Evolutionary conservation across 2,797 vertebrate species (phyloP), one percentile per base, ranked within the genome.

Genomic region (Alectoris magna): DNA sequence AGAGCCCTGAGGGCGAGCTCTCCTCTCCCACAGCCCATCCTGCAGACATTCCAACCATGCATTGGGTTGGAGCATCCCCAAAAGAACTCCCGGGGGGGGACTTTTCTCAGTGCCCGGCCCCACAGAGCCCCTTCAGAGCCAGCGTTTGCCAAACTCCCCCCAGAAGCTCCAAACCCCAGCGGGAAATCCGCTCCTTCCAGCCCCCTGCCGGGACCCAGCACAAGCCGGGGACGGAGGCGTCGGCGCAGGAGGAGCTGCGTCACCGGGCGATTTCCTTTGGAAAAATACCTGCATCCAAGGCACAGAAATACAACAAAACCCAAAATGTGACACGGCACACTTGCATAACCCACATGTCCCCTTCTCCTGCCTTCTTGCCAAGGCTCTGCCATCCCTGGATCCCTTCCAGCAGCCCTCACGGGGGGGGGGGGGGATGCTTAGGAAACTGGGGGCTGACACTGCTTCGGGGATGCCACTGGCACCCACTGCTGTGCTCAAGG

Each of bases 261-360:
- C 84, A 80, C 84, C 9, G 5, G 1, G 38, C 2, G 4, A 63
- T 95, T 96, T 96, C 95, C 91, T 92, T 53, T 87, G 95, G 93
- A 95, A 96, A 96, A 96, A 51, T 89, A 95, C 87, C 87, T 12
- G 14, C 90, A 74, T 4, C 63, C 74, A 2, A 1, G 0, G 43
- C 51, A 48, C 79, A 66, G 3, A 49, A 67, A 34, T 9, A 26
- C 44, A 90, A 82, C 56, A 64, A 89, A 13, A 1, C 19, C 83
- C 67, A 6, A 11, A 58, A 60, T n/a, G 12, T 1, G 0, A 2
- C 49, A 39, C 0, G 0, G 14, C 49, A 38, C 68, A 24, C 63
- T 74, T 64, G 9, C 2, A 5, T 56, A n/a, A 84, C 48, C 39
- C 34, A 81, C 4, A 58, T 31, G 11, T 18, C 19, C 58, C 75